A percentile compares a stretch with the other conserved stretches of the same genome.
These are phyloP conservation scores for Perca fluviatilis DNA, from an alignment of 2,113 vertebrate species.

Conservation along the genomic window DNA sequence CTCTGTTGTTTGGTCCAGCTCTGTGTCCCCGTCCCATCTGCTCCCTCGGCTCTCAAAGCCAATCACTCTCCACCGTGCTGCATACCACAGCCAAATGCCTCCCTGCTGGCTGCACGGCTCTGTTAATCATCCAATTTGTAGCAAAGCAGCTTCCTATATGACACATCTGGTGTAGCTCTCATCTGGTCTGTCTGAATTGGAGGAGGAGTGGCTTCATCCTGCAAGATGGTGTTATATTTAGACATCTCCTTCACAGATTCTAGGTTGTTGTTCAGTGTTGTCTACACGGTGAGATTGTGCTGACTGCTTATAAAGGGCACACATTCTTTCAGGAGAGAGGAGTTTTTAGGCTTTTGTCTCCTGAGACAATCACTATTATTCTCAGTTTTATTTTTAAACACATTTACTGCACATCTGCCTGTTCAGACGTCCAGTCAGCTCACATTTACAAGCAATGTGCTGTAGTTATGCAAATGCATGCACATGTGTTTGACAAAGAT, in stretches of 20 bases:
- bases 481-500: conserved; percentile 20
- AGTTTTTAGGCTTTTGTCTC: conserved; percentile 40
- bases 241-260: conserved; percentile 30
- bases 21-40: conserved; percentile 74
- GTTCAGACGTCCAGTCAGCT: conserved; percentile 24
- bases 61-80: conserved; percentile 62
- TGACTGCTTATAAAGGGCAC: conserved; percentile 14
- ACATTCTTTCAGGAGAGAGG: conserved; percentile 19
- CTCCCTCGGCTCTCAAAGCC: conserved; percentile 69
- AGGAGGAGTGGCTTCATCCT: conserved; percentile 46
- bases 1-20: conserved; percentile 54
- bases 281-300: conserved; percentile 34
- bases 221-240: conserved; percentile 62
- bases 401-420: conserved; percentile 24
- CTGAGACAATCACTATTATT: conserved; percentile 24
- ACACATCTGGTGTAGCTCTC: conserved; percentile 72
- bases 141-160: conserved; percentile 69
- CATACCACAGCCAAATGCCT: conserved; percentile 58
- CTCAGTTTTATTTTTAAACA: conserved; percentile 58
- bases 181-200: conserved; percentile 49
- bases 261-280: conserved; percentile 19
- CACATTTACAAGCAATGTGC: neutral
- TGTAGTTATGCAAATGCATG: conserved; percentile 1
- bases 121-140: conserved; percentile 80
- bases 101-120: conserved; percentile 52